phyloP scores from a whole-genome alignment of 2,888 invertebrate species.

The Nomada fabriciana region DNA sequence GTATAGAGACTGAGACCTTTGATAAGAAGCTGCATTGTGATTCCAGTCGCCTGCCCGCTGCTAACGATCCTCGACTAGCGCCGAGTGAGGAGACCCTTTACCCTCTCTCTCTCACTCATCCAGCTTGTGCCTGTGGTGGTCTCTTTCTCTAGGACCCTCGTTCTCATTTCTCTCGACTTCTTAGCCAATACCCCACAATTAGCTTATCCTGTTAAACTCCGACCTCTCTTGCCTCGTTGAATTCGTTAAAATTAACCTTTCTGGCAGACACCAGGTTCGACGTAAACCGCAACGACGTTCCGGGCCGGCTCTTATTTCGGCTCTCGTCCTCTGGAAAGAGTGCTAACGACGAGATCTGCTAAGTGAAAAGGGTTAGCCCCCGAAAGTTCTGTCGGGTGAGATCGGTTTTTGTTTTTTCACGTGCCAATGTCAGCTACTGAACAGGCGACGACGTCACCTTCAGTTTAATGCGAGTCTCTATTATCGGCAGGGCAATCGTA shows the following conservation, averaged over 20 bases:
- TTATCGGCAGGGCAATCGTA: too few relatives aligned
- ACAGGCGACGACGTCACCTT: background rate
- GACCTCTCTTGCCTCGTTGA: constrained; percentile 79
- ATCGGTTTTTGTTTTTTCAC: constrained; percentile 3
- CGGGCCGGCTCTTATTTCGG: constrained; percentile 65
- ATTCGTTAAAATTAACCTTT: constrained; percentile 83
- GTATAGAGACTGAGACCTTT: constrained; percentile 60
- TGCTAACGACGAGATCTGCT: constrained; percentile 65
- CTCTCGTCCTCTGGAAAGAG: constrained; percentile 61
- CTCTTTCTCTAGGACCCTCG: constrained; percentile 64
- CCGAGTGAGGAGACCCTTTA: constrained; percentile 65
- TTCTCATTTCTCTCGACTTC: constrained; percentile 79
- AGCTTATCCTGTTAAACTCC: constrained; percentile 84
- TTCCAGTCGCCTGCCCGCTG: constrained; percentile 82
- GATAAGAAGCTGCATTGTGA: constrained; percentile 83
- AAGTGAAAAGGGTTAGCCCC: constrained; percentile 51
- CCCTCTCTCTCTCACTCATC: constrained; percentile 39
- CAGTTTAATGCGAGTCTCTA: background rate
- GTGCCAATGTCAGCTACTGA: background rate
- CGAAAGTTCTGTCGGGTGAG: constrained; percentile 18
- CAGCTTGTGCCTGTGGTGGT: constrained; percentile 15
- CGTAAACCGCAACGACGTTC: constrained; percentile 76
- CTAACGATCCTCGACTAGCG: constrained; percentile 82
- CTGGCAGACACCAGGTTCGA: constrained; percentile 72
- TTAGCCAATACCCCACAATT: constrained; percentile 84